These are phyloP conservation scores for Rhea pennata DNA, from an alignment of 2,113 vertebrate species.

Conservation along the genomic window DNA sequence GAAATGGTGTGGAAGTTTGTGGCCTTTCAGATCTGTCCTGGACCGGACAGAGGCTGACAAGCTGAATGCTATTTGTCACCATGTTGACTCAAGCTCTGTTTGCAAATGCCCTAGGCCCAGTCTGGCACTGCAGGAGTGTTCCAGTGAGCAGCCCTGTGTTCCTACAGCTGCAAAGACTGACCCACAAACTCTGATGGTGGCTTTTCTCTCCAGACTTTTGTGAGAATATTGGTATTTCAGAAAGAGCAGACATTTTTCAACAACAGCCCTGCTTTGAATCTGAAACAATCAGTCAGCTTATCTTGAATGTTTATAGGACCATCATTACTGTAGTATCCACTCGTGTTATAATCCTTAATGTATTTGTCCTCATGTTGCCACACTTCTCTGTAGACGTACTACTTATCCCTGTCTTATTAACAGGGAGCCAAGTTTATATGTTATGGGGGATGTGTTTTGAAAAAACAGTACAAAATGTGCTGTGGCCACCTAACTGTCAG, in stretches of 20 bases:
- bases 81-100: not conserved
- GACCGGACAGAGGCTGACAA: not conserved
- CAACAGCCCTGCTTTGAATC: not conserved
- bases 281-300: not conserved
- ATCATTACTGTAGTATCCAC: not conserved
- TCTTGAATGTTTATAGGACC: not conserved
- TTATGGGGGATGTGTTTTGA: not conserved
- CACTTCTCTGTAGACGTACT: not conserved
- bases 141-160: not conserved
- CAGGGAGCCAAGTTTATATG: not conserved
- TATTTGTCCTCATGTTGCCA: not conserved
- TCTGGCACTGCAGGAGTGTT: fast-evolving
- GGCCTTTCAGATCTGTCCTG: not conserved
- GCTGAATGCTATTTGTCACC: not conserved
- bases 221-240: not conserved
- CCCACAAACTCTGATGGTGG: not conserved
- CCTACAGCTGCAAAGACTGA: not conserved
- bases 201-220: not conserved
- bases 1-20: not conserved
- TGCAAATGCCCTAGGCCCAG: not conserved
- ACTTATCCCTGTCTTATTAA: fast-evolving
- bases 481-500: not conserved
- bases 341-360: not conserved
- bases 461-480: not conserved
- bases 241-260: not conserved